Percentiles rank a stretch among this genome's conserved stretches.
These are phyloP conservation scores for Ganaspis brasiliensis DNA, from an alignment of 2,888 invertebrate genomes.

Conservation along the genomic window DNA sequence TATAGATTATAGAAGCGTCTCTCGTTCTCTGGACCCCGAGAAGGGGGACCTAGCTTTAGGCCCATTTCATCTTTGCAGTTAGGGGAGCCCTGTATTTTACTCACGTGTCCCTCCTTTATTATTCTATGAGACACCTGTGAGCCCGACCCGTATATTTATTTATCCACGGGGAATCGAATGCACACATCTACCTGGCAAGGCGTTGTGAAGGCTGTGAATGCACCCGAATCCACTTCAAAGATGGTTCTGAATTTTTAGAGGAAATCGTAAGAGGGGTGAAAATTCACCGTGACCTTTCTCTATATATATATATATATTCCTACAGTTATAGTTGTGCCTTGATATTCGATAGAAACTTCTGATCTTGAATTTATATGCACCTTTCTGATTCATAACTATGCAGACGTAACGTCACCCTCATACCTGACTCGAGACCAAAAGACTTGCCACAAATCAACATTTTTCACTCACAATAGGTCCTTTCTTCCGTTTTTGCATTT, in stretches of 20 bases:
- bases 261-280: slow-evolving; percentile 14
- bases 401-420: slow-evolving; percentile 13
- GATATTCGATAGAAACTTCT: slow-evolving; percentile 7
- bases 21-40: slow-evolving; percentile 52
- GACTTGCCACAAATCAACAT: neutral
- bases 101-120: slow-evolving; percentile 59
- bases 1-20: slow-evolving; percentile 47
- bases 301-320: slow-evolving; percentile 13
- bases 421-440: slow-evolving; percentile 28
- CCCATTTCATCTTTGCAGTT: slow-evolving; percentile 22
- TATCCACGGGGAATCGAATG: slow-evolving; percentile 60
- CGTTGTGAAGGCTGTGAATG: slow-evolving; percentile 28
- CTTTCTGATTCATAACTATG: slow-evolving; percentile 30
- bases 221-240: slow-evolving; percentile 18
- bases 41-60: slow-evolving; percentile 46
- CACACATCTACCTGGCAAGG: slow-evolving; percentile 44
- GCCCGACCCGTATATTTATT: slow-evolving; percentile 70
- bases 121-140: slow-evolving; percentile 75
- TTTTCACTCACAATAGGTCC: neutral
- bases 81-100: slow-evolving; percentile 37
- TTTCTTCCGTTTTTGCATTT: slow-evolving; percentile 6
- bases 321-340: slow-evolving; percentile 16
- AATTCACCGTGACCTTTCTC: slow-evolving; percentile 42
- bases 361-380: slow-evolving; percentile 32
- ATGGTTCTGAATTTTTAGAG: slow-evolving; percentile 14